A percentile compares a stretch with the other conserved stretches of the same genome.
These are phyloP conservation scores for Phoebastria nigripes DNA, from an alignment of 2,797 vertebrate species.

Conservation along the genomic window DNA sequence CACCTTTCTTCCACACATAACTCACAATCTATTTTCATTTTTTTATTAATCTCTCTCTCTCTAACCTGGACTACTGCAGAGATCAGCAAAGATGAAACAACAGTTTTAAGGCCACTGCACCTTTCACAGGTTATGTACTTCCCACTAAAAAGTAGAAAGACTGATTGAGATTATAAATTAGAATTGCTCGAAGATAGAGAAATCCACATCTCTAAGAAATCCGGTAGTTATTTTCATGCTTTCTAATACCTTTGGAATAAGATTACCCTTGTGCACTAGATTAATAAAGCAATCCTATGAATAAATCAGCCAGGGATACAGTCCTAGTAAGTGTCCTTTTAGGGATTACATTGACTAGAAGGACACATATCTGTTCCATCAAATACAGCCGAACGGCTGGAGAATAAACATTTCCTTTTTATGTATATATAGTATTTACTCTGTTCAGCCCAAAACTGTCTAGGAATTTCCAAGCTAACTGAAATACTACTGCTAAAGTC, in stretches of 20 bases:
- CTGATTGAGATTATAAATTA: not conserved
- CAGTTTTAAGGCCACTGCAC: not conserved
- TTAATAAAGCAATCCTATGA: conserved; percentile 32
- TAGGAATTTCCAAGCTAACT: not conserved
- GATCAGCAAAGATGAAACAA: not conserved
- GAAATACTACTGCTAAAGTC: not conserved
- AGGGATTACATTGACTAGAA: not conserved
- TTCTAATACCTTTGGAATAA: not conserved
- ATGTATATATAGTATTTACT: not conserved
- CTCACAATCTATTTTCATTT: not conserved
- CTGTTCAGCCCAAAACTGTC: not conserved
- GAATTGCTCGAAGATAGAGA: not conserved
- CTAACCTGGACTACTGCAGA: not conserved
- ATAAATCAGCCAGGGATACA: not conserved
- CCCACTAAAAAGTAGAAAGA: not conserved
- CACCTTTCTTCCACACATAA: not conserved
- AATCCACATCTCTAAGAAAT: not conserved
- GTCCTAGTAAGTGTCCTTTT: not conserved
- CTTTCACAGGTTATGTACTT: not conserved
- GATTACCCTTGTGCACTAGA: not conserved
- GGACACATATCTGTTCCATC: not conserved
- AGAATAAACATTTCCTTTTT: not conserved
- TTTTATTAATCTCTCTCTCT: not conserved
- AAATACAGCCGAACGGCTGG: not conserved
- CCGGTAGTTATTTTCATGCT: not conserved